Evolutionary conservation across 2,888 invertebrate species (phyloP), one percentile per base, ranked within the genome.

Genomic region (Meloe dianella): DNA sequence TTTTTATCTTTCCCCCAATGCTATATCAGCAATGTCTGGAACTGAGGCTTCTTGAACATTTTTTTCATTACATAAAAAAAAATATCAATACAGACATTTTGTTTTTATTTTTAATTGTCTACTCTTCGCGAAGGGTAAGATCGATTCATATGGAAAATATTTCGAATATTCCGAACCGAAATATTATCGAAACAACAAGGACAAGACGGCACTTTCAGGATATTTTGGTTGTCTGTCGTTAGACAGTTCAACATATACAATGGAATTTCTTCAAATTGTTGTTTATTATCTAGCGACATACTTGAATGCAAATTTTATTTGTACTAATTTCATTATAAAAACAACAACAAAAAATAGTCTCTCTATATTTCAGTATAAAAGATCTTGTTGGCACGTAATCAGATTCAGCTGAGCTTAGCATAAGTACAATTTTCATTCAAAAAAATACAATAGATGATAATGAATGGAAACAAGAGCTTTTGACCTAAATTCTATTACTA

Each of bases 31-130:
- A 54, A 54, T 54, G 54, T 54, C 54, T 54, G 78, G 77, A 77
- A 78, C 76, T 76, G 73, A 68, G 73, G 77, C 75, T 77, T 78
- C 78, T 79, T 77, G 73, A 74, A 75, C 75, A 76, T 77, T 75
- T 17, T 41, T 41, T 5, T 17, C n/a, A 7, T n/a, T 17, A 41
- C n/a, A 41, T 5, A 41, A 41, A 41, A 41, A 35, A 76, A 78
- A 79, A 78, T 79, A 79, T 77, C 77, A 72, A 75, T 77, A 4
- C 4, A 3, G 27, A 61, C 58, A 54, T 58, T 65, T 63, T 65
- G 17, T 68, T 57, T 64, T 66, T 54, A 54, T 54, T 24, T 54
- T 54, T 67, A 67, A 70, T 70, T 70, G 65, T 69, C 63, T 64
- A 65, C 63, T 68, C 68, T 57, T 9, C 60, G 27, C 61, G 61